These are phyloP conservation scores for Lophotis ruficrista DNA, from an alignment of 2,113 vertebrate genomes.

Conservation along the genomic window DNA sequence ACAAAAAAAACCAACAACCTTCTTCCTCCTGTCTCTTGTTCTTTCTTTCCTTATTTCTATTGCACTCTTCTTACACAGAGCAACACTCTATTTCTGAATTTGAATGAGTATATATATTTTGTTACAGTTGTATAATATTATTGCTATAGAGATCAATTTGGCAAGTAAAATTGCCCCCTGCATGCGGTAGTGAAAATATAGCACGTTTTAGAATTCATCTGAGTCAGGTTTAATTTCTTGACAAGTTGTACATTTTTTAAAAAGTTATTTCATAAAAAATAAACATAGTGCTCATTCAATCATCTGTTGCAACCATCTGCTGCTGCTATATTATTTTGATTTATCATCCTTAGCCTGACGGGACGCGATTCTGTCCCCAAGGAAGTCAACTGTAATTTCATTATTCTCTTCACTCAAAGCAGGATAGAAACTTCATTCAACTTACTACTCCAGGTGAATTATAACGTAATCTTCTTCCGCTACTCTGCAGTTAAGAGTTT, in stretches of 20 bases:
- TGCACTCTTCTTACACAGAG: not conserved
- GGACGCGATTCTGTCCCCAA: not conserved
- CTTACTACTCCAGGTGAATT: not conserved
- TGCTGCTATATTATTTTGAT: constrained; percentile 36
- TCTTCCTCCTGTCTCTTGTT: not conserved
- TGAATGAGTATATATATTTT: not conserved
- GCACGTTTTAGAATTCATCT: constrained; percentile 12
- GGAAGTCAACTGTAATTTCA: not conserved
- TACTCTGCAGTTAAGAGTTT: not conserved
- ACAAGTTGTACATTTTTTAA: not conserved
- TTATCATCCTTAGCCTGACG: constrained; percentile 1
- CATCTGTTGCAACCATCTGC: constrained; percentile 66
- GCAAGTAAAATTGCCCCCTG: not conserved
- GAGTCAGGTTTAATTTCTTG: constrained; percentile 45
- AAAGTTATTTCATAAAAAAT: constrained; percentile 41
- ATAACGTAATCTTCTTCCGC: not conserved
- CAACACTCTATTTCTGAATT: not conserved
- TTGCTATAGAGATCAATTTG: constrained; percentile 4
- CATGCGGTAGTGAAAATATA: constrained; percentile 37
- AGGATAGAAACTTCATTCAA: not conserved
- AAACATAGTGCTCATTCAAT: constrained; percentile 20
- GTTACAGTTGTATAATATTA: not conserved
- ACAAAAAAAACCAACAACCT: too few relatives aligned
- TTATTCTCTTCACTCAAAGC: not conserved
- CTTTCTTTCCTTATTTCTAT: not conserved